Evolutionary conservation across 2,888 invertebrate genomes (phyloP), one percentile per base, ranked within the genome.

Genomic region (Tetragonisca angustula): DNA sequence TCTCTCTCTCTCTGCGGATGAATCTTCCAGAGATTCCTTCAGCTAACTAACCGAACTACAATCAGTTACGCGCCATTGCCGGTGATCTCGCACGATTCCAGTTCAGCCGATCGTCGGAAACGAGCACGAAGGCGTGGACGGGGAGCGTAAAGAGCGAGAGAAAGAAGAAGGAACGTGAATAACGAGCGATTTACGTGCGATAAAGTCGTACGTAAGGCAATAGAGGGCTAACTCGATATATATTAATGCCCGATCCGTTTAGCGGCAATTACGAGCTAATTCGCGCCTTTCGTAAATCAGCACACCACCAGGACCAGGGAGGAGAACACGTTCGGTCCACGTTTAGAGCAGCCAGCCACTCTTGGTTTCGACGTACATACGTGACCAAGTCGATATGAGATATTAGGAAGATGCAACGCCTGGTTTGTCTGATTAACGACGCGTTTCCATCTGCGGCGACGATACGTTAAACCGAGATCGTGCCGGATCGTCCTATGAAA

Each of bases 281-380:
- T 86, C 86, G 73, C 81, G 80, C 79, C 84, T 90, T 90, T 87
- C 81, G 78, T 84, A 84, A 90, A 85, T 81, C 81, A 79, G 61
- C n/a, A 27, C 43, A 17, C 52, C 36, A 59, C 1, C 43, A 43
- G 9, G 43, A 61, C 52, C 65, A 3, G n/a, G n/a, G 21, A 15
- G 21, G 21, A 15, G 9, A 43, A 36, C 2, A 36, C 6, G 36
- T 36, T 36, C 36, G 36, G 24, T 15, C 19, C 43, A 21, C n/a
- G 67, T 24, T 52, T 13, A 2, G 27, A 24, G 50, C 13, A 5
- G 19, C 13, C 21, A 21, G 19, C 27, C 43, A 19, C 11, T 43
- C 43, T 36, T 64, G 50, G 50, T 36, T 75, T 75, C 74, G 64
- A 74, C 43, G 2, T 70, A 83, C 71, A 54, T 59, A 80, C 75